phyloP scores from a whole-genome alignment of 2,888 invertebrate species.

The Drosophila parthenogenetica region DNA sequence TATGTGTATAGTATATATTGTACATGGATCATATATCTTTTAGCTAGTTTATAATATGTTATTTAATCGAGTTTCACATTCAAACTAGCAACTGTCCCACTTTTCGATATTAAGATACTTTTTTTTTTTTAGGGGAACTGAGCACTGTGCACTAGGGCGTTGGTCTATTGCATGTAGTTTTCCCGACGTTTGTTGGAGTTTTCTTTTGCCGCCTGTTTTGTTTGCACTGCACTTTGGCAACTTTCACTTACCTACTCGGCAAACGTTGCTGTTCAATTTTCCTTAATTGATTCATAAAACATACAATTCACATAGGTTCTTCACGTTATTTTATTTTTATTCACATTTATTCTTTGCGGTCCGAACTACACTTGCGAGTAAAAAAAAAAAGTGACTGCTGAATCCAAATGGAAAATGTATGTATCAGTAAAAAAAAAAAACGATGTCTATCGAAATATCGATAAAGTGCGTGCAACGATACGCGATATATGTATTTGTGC shows the following conservation, averaged over 20 bases:
- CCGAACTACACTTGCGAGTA: conserved; percentile 74
- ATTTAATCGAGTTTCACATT: conserved; percentile 45
- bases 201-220: conserved; percentile 51
- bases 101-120: conserved; percentile 66
- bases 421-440: conserved; percentile 46
- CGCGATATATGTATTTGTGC: too few relatives aligned
- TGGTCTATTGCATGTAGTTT: conserved; percentile 58
- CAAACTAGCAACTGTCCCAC: conserved; percentile 52
- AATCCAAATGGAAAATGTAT: conserved; percentile 68
- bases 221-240: conserved; percentile 39
- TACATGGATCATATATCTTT: conserved; percentile 39
- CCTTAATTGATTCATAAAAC: conserved; percentile 73
- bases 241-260: conserved; percentile 72
- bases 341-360: conserved; percentile 70
- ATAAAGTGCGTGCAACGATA: neutral
- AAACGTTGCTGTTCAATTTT: conserved; percentile 64
- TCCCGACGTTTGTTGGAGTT: conserved; percentile 29
- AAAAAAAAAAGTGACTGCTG: conserved; percentile 69
- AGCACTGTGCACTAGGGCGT: conserved; percentile 61
- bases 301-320: conserved; percentile 60
- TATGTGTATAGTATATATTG: conserved; percentile 19
- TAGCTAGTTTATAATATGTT: conserved; percentile 25
- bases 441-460: neutral
- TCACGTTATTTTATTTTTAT: conserved; percentile 60
- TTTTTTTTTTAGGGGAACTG: conserved; percentile 41